Conservation (phyloP, 1,140 invertebrate genomes). For the Megalonaias nervosa region DNA sequence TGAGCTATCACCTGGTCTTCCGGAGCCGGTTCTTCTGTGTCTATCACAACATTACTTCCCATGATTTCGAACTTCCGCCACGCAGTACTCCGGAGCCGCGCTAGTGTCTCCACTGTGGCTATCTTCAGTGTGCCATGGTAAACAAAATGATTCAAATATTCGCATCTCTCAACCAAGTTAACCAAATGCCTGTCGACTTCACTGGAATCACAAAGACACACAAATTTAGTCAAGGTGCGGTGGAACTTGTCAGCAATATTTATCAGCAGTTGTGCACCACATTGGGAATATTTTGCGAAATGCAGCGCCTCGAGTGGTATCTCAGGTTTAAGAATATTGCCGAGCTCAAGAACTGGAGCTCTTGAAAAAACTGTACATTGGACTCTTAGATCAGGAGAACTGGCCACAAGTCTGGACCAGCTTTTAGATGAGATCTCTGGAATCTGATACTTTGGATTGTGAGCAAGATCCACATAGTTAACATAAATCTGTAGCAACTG, state of each 20-base stretch:
- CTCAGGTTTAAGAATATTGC: slow-evolving; percentile 44
- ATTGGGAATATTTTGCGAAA: slow-evolving; percentile 42
- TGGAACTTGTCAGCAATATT: slow-evolving; percentile 39
- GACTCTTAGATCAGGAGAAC: slow-evolving; percentile 40
- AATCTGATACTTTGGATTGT: slow-evolving; percentile 17
- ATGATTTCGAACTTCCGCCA: slow-evolving; percentile 40
- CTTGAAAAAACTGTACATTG: slow-evolving; percentile 45
- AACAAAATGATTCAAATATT: slow-evolving; percentile 30
- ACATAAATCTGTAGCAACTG: slow-evolving; percentile 41
- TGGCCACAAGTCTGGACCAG: slow-evolving; percentile 35
- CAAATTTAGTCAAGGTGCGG: slow-evolving; percentile 38
- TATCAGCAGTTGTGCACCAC: slow-evolving; percentile 34
- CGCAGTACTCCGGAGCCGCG: slow-evolving; percentile 10
- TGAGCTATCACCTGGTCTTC: slow-evolving; percentile 37
- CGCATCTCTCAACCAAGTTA: slow-evolving; percentile 25
- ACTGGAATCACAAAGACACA: slow-evolving; percentile 39
- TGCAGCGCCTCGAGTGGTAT: slow-evolving; percentile 38
- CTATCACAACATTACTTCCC: slow-evolving; percentile 31
- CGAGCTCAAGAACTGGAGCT: slow-evolving; percentile 40
- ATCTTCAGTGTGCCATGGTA: slow-evolving; percentile 40
- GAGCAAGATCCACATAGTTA: slow-evolving; percentile 26
- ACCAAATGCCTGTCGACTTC: slow-evolving; percentile 28
- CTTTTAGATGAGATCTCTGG: slow-evolving; percentile 27
- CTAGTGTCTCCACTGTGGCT: slow-evolving; percentile 23
- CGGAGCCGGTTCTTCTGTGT: slow-evolving; percentile 26